A percentile compares a stretch with the other conserved stretches of the same genome.
Evolutionary conservation across 1,140 invertebrate genomes (phyloP).

Genomic region (Trigoniulus corallinus): DNA sequence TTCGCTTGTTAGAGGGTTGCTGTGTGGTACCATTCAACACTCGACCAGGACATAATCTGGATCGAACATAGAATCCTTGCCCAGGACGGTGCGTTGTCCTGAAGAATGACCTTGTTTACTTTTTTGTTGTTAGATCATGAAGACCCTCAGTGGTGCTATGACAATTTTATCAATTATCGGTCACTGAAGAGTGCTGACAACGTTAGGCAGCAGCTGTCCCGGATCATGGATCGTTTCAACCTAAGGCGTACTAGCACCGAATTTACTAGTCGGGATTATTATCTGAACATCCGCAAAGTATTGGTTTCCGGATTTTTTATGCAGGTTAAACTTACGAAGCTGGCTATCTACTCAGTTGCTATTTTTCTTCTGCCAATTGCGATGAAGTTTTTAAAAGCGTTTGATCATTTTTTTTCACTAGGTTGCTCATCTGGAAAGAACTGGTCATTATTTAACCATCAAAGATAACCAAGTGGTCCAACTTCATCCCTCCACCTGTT

Average conservation of each 20-base stretch:
- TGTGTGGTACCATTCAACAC: no score
- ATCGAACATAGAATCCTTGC: no score
- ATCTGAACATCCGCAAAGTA: conserved; percentile 96
- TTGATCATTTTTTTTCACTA: conserved; percentile 22
- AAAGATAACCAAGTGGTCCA: conserved; percentile 99
- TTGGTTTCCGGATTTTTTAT: conserved; percentile 97
- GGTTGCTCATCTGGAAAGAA: conserved; percentile 88
- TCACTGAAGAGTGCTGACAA: conserved; percentile 88
- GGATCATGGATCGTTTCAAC: conserved; percentile 85
- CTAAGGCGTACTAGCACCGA: conserved; percentile 91
- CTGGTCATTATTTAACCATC: conserved; percentile 92
- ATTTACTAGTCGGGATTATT: conserved; percentile 96
- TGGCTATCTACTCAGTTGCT: no score
- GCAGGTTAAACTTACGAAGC: conserved; percentile 76
- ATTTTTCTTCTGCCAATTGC: no score
- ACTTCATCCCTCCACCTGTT: conserved; percentile 93
- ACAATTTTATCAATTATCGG: conserved; percentile 97
- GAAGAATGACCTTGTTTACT: no score
- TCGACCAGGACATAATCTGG: no score
- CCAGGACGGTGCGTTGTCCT: no score
- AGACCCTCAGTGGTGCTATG: conserved; percentile 96
- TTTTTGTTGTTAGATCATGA: conserved; percentile 38
- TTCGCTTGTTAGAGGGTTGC: no score
- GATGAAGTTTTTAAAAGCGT: no score
- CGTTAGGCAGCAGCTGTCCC: conserved; percentile 59